Percentiles rank a stretch among this genome's conserved stretches.
These are phyloP conservation scores for Melanotaenia duboulayi DNA, from an alignment of 2,113 vertebrate species.

Conservation along the genomic window DNA sequence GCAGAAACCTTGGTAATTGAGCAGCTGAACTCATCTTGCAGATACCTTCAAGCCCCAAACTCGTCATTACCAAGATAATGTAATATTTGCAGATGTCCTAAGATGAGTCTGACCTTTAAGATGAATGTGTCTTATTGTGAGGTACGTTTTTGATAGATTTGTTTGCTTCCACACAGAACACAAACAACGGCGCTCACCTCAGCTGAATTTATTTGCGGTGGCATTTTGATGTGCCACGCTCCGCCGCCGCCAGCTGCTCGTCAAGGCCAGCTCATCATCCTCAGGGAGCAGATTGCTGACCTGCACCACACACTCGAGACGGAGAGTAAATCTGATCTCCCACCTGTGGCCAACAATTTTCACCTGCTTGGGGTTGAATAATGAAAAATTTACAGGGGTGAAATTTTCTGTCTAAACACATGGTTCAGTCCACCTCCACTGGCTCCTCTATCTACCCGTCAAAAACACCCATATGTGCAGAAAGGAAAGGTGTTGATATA, in stretches of 20 bases:
- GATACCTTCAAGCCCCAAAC: constrained; percentile 5
- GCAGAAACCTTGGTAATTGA: background rate
- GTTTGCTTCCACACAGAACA: constrained; percentile 16
- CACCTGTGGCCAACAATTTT: constrained; percentile 23
- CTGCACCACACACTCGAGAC: background rate
- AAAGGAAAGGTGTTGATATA: background rate
- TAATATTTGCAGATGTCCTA: constrained; percentile 49
- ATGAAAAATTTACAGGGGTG: constrained; percentile 14
- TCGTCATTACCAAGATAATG: constrained; percentile 35
- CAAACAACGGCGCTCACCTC: constrained; percentile 10
- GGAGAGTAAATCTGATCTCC: constrained; percentile 22
- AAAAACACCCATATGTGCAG: background rate
- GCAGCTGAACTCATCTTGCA: constrained; percentile 5
- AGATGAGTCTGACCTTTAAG: constrained; percentile 54
- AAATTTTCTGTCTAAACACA: constrained; percentile 14
- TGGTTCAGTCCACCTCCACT: background rate
- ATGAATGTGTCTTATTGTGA: constrained; percentile 47
- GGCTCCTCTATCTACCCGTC: background rate
- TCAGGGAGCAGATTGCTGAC: constrained; percentile 23
- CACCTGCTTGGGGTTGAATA: constrained; percentile 9
- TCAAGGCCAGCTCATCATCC: constrained; percentile 37
- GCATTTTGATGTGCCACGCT: constrained; percentile 36
- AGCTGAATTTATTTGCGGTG: constrained; percentile 28
- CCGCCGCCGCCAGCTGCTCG: constrained; percentile 17
- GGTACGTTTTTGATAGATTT: constrained; percentile 40